phyloP scores from a whole-genome alignment of 1,140 invertebrate species.

The Drosophila takahashii region DNA sequence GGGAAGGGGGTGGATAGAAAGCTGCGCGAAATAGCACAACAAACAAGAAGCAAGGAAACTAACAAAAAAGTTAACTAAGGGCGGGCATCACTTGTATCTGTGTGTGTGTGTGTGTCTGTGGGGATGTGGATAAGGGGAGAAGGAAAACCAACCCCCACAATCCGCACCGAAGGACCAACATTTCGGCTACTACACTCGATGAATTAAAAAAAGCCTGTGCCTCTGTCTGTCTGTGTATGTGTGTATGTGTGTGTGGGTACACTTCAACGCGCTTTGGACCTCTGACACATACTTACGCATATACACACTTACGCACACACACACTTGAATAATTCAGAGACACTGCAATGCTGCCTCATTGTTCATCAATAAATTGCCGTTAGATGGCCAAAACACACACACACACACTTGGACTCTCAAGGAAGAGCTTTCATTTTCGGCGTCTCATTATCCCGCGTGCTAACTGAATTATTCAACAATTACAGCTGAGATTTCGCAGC shows the following conservation, averaged over 20 bases:
- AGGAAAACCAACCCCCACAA: slow-evolving; percentile 58
- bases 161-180: slow-evolving; percentile 34
- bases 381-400: slow-evolving; percentile 20
- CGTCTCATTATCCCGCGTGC: slow-evolving; percentile 50
- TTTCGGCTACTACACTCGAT: slow-evolving; percentile 59
- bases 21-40: slow-evolving; percentile 72
- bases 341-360: slow-evolving; percentile 61
- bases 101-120: not conserved
- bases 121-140: slow-evolving; percentile 1
- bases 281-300: slow-evolving; percentile 17
- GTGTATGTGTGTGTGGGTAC: slow-evolving; percentile 46
- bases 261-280: slow-evolving; percentile 63
- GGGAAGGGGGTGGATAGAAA: slow-evolving; percentile 16
- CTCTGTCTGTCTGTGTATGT: slow-evolving; percentile 3
- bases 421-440: slow-evolving; percentile 48
- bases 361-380: slow-evolving; percentile 44
- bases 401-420: not conserved
- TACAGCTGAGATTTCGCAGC: slow-evolving; percentile 59
- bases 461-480: slow-evolving; percentile 65
- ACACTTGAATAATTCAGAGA: slow-evolving; percentile 67
- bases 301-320: slow-evolving; percentile 17
- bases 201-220: slow-evolving; percentile 63
- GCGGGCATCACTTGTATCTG: slow-evolving; percentile 27
- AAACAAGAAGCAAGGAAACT: slow-evolving; percentile 72
- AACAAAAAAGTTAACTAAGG: slow-evolving; percentile 80